phyloP scores from a whole-genome alignment of 1,140 invertebrate genomes.

The Babylonia areolata region DNA sequence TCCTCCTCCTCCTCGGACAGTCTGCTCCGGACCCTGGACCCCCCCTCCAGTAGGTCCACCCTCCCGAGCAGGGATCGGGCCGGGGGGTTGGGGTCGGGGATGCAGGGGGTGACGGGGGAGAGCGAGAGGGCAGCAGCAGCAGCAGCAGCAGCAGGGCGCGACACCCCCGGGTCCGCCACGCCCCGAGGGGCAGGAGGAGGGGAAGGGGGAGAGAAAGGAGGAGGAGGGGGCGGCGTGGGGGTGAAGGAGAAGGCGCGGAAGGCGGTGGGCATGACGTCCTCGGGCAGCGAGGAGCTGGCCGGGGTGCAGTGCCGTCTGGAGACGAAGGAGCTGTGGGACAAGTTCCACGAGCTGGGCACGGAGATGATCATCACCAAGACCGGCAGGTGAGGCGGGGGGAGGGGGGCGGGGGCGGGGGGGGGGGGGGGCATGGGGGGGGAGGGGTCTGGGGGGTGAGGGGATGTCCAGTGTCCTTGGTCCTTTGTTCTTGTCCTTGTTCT shows the following conservation, averaged over 20 bases:
- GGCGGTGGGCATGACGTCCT: constrained; percentile 37
- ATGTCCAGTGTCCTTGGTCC: background rate
- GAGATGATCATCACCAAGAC: constrained; percentile 99
- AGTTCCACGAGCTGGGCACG: constrained; percentile 98
- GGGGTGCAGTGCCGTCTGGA: constrained; percentile 72
- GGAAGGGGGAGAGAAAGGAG: background rate
- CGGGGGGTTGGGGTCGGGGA: no score
- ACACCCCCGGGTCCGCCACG: no score
- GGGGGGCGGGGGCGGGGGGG: no score
- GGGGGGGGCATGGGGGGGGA: no score
- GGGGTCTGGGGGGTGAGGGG: no score
- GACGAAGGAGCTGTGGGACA: constrained; percentile 94
- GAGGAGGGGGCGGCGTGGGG: background rate
- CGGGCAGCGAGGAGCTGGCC: constrained; percentile 62
- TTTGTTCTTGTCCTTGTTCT: background rate
- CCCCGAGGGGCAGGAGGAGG: background rate
- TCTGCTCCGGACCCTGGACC: no score
- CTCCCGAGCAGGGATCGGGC: no score
- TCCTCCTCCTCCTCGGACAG: no score
- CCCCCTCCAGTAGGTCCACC: no score
- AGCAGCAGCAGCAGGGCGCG: no score
- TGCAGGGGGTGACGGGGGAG: no score
- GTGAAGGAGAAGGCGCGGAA: constrained; percentile 12
- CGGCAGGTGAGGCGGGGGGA: constrained; percentile 88
- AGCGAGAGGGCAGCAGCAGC: no score